Base-by-base conservation (phyloP, 2,113 vertebrate genomes). In the Merops nubicus region DNA sequence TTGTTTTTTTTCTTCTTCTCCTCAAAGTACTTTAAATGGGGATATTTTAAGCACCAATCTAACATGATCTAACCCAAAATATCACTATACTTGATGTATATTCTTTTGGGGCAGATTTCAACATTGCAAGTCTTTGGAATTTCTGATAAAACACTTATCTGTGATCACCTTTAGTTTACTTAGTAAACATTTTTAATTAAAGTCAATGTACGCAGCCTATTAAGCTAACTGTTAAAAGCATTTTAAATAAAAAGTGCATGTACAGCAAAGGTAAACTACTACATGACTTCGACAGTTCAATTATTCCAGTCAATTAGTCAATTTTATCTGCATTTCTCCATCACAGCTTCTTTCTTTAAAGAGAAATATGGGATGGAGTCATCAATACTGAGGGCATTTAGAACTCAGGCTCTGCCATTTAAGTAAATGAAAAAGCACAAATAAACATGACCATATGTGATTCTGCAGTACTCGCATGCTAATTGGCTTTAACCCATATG, bases 391-490 rank as follows among this genome's bases (percentile, higher is more conserved):
- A 96, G 91, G 96, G 96, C 98, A 98, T 99, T 98, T 98, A 99
- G 98, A 99, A 99, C 97, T 97, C 89, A 77, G 28, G 51, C 96
- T 93, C 98, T 97, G 98, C 98, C 98, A 99, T 99, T 99, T 98
- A 99, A 98, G 98, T 97, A 98, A 99, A 99, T 99, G 98, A 99
- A 98, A 99, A 98, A 98, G 98, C 98, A 97, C 97, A 98, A 98
- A 98, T 98, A 99, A 99, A 99, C 98, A 96, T n/a, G 91, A 96
- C 98, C 98, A 98, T 98, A 98, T 99, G 98, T 98, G 98, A 97
- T 98, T 96, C 98, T 97, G 97, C 97, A 95, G 97, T 97, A 98
- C 98, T 98, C 98, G 98, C 97, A 98, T 95, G 93, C 97, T 99
- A 99, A 99, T 98, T 99, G 98, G 97, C 97, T 98, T 98, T 96